Evolutionary conservation across 2,888 invertebrate genomes (phyloP).

Genomic region (Cordylochernes scorpioides): DNA sequence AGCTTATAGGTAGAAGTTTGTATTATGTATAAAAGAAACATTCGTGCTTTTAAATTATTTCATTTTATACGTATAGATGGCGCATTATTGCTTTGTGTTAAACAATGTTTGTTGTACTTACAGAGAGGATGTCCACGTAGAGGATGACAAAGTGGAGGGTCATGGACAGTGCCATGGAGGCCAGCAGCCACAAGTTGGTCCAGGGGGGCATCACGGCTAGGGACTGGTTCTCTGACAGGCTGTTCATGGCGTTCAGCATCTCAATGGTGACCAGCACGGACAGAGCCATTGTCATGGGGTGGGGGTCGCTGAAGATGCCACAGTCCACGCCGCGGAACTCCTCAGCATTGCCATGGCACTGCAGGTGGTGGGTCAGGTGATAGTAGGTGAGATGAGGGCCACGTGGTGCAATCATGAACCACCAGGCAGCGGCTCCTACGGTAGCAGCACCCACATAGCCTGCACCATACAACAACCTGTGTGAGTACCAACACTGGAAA

Average conservation of each 20-base stretch:
- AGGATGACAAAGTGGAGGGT: slow-evolving; percentile 98
- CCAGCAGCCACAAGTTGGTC: slow-evolving; percentile 95
- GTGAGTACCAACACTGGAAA: too few species aligned
- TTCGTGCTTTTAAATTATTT: too few species aligned
- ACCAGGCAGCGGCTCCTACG: slow-evolving; percentile 95
- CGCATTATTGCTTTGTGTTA: too few species aligned
- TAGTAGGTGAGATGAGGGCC: slow-evolving; percentile 90
- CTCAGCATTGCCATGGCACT: slow-evolving; percentile 62
- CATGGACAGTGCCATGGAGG: slow-evolving; percentile 96
- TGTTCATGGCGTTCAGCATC: slow-evolving; percentile 99
- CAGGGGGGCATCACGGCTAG: slow-evolving; percentile 94
- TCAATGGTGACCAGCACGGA: slow-evolving; percentile 99
- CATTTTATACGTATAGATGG: too few species aligned
- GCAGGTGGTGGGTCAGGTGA: slow-evolving; percentile 90
- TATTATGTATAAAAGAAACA: too few species aligned
- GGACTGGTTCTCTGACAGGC: slow-evolving; percentile 98
- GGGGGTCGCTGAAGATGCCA: slow-evolving; percentile 87
- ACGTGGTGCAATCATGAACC: slow-evolving; percentile 82
- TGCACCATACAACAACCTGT: slow-evolving; percentile 51
- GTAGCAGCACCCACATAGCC: slow-evolving; percentile 92
- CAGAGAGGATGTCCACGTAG: slow-evolving; percentile 90
- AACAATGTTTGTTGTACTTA: slow-evolving; percentile 32
- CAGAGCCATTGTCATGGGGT: slow-evolving; percentile 99
- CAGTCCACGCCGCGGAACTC: slow-evolving; percentile 93
- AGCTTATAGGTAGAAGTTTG: too few species aligned